Evolutionary conservation across 2,113 vertebrate species (phyloP).

Genomic region (Gasterosteus nipponicus): DNA sequence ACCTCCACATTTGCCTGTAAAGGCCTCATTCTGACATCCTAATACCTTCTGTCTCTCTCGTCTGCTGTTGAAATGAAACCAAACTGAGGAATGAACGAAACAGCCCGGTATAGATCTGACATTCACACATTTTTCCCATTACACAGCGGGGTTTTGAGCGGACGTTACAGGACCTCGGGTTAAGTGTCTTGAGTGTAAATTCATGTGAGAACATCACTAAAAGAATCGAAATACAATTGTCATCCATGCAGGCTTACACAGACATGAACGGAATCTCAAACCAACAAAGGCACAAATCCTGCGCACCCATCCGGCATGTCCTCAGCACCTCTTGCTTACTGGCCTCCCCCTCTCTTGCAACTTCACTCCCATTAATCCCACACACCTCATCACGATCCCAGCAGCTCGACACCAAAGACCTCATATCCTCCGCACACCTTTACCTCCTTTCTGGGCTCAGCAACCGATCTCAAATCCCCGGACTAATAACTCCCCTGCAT

Average conservation of each 20-base stretch:
- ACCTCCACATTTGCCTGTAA: constrained; percentile 32
- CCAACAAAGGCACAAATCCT: constrained; percentile 24
- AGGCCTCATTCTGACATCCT: constrained; percentile 27
- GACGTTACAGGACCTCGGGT: constrained; percentile 12
- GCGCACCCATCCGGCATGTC: constrained; percentile 44
- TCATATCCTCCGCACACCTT: constrained; percentile 76
- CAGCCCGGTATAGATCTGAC: constrained; percentile 1
- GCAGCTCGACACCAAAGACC: constrained; percentile 69
- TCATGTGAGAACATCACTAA: constrained; percentile 26
- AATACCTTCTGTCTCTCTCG: constrained; percentile 18
- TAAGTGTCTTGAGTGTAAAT: constrained; percentile 28
- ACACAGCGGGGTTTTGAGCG: constrained; percentile 2
- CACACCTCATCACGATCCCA: constrained; percentile 74
- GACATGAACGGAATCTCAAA: background rate
- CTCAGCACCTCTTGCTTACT: constrained; percentile 56
- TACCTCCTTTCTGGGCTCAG: constrained; percentile 62
- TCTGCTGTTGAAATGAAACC: constrained; percentile 15
- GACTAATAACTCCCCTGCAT: constrained; percentile 57
- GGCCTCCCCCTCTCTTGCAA: constrained; percentile 37
- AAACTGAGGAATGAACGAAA: constrained; percentile 33
- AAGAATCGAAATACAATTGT: background rate
- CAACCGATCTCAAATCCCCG: constrained; percentile 46
- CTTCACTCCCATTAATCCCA: constrained; percentile 65
- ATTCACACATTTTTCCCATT: constrained; percentile 25
- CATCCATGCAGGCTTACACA: background rate